Evolutionary conservation across 2,888 invertebrate species (phyloP).

Genomic region (Drosophila greeni): DNA sequence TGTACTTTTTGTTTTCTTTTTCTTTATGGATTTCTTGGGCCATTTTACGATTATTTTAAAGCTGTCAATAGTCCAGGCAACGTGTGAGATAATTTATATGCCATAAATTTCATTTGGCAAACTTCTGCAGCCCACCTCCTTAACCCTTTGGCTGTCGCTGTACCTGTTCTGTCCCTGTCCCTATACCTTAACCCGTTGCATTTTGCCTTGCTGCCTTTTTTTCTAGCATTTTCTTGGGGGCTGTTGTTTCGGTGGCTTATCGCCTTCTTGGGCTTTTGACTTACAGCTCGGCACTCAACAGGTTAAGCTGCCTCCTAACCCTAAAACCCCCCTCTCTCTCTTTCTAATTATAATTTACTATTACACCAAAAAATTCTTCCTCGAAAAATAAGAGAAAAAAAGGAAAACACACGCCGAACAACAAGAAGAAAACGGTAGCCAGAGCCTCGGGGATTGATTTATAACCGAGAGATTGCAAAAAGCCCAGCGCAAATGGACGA

Average conservation of each 20-base stretch:
- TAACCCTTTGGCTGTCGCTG: not conserved
- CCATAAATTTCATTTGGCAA: slow-evolving; percentile 73
- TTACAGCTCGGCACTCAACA: slow-evolving; percentile 67
- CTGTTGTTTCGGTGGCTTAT: slow-evolving; percentile 58
- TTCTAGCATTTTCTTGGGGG: slow-evolving; percentile 1
- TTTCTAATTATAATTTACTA: slow-evolving; percentile 57
- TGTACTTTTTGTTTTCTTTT: slow-evolving; percentile 29
- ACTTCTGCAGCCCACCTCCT: slow-evolving; percentile 34
- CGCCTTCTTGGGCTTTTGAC: slow-evolving; percentile 68
- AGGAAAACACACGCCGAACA: slow-evolving; percentile 7
- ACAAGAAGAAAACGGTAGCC: slow-evolving; percentile 59
- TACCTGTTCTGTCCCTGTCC: not conserved
- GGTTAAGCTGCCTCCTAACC: slow-evolving; percentile 48
- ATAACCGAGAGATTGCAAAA: slow-evolving; percentile 63
- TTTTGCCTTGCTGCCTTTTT: slow-evolving; percentile 45
- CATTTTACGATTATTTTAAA: slow-evolving; percentile 73
- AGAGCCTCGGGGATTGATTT: slow-evolving; percentile 63
- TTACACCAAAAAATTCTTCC: slow-evolving; percentile 36
- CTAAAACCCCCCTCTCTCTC: slow-evolving; percentile 6
- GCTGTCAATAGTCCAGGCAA: slow-evolving; percentile 73
- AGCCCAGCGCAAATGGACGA: slow-evolving; percentile 42
- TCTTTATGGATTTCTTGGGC: slow-evolving; percentile 67
- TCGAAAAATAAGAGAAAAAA: not conserved
- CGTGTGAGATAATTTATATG: slow-evolving; percentile 75
- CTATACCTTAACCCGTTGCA: slow-evolving; percentile 12